Conservation (phyloP, 2,113 vertebrate species). For the Cavia porcellus region DNA sequence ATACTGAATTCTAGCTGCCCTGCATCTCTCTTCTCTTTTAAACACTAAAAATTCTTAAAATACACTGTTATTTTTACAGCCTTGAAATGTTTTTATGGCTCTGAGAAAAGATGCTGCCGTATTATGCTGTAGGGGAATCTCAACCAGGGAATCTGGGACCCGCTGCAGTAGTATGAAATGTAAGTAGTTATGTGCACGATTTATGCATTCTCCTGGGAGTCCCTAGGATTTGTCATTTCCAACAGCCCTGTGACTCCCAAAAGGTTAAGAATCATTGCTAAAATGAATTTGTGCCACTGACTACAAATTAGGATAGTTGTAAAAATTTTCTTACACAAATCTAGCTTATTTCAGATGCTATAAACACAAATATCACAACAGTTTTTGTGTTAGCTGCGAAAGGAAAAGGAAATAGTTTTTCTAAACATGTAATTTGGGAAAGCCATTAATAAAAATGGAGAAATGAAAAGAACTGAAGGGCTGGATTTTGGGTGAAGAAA, state of each 20-base stretch:
- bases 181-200: not conserved
- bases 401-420: conserved; percentile 21
- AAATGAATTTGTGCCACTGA: conserved; percentile 31
- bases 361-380: conserved; percentile 14
- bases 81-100: conserved; percentile 29
- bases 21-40: not conserved
- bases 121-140: not conserved
- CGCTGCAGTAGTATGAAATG: not conserved
- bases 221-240: conserved; percentile 3
- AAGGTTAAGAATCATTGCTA: conserved; percentile 9
- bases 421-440: conserved; percentile 57
- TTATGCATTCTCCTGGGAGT: conserved; percentile 5
- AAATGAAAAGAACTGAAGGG: conserved; percentile 37
- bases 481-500: conserved; percentile 28
- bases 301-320: not conserved
- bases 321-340: conserved; percentile 44
- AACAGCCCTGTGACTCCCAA: not conserved
- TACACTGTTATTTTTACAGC: conserved; percentile 26
- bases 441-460: conserved; percentile 42
- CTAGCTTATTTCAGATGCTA: conserved; percentile 56
- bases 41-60: conserved; percentile 56
- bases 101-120: not conserved
- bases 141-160: not conserved
- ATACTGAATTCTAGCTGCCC: conserved; percentile 2
- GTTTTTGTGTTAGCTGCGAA: conserved; percentile 47